These are phyloP conservation scores for Felis chaus DNA, from an alignment of 2,113 vertebrate species.

Conservation along the genomic window DNA sequence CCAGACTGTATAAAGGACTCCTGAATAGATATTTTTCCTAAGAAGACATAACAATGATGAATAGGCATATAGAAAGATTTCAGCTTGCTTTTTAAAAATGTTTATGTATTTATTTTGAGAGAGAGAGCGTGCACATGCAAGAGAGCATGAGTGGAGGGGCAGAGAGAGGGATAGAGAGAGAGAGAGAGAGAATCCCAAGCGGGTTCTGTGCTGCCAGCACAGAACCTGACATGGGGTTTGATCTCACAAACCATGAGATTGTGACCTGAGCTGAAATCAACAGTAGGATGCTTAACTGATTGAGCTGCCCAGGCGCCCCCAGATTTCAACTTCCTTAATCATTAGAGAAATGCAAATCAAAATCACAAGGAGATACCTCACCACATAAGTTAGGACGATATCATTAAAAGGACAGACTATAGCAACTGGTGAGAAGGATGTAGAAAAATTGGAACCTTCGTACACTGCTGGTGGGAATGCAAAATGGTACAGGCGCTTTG, in stretches of 20 bases:
- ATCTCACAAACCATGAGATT: too few relatives aligned
- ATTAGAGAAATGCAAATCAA: constrained; percentile 31
- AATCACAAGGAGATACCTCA: not conserved
- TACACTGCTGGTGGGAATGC: not conserved
- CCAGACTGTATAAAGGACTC: not conserved
- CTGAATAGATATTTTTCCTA: not conserved
- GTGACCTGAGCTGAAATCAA: too few relatives aligned
- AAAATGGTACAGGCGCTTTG: not conserved
- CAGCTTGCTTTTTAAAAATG: too few relatives aligned
- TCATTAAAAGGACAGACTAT: not conserved
- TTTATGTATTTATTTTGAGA: too few relatives aligned
- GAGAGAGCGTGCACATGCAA: too few relatives aligned
- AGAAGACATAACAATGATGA: not conserved
- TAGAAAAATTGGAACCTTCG: not conserved
- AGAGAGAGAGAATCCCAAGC: too few relatives aligned
- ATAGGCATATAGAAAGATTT: not conserved
- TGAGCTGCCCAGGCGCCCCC: too few relatives aligned
- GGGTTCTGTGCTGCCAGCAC: too few relatives aligned
- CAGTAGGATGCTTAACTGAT: too few relatives aligned
- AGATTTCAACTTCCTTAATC: not conserved
- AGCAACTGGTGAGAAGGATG: not conserved
- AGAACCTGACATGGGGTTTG: too few relatives aligned
- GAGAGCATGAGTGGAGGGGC: too few relatives aligned
- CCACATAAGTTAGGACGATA: not conserved
- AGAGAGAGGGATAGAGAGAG: too few relatives aligned